phyloP scores from a whole-genome alignment of 2,888 invertebrate species.

The Luperina nickerlii region DNA sequence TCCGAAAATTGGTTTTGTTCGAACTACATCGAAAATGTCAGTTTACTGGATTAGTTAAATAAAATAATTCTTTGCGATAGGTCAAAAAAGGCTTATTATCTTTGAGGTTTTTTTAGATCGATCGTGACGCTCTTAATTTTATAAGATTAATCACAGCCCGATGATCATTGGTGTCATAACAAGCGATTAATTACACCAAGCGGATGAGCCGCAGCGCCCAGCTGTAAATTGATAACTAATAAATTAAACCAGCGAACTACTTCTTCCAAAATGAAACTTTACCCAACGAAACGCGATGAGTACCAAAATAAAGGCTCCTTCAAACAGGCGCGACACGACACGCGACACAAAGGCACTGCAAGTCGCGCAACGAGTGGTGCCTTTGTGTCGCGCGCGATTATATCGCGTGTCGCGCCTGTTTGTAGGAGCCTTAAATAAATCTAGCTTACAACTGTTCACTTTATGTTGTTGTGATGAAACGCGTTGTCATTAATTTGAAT shows the following conservation, averaged over 20 bases:
- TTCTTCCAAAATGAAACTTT: neutral
- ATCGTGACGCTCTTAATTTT: constrained; percentile 3
- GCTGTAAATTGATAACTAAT: constrained; percentile 24
- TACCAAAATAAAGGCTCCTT: neutral
- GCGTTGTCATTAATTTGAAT: neutral
- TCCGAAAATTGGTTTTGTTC: constrained; percentile 43
- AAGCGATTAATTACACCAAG: constrained; percentile 23
- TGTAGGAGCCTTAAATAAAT: neutral
- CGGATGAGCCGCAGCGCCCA: constrained; percentile 1
- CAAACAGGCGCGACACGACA: too few species aligned
- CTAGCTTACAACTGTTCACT: neutral
- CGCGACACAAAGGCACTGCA: too few species aligned
- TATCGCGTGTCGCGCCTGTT: too few species aligned
- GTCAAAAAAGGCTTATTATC: neutral
- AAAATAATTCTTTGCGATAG: constrained; percentile 12
- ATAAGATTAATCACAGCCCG: constrained; percentile 8
- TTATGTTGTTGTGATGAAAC: neutral
- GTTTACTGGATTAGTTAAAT: constrained; percentile 8
- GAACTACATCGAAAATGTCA: constrained; percentile 25
- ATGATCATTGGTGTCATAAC: constrained; percentile 22
- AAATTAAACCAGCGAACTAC: constrained; percentile 14
- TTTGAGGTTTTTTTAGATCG: neutral
- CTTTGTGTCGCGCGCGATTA: too few species aligned
- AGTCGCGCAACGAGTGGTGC: too few species aligned
- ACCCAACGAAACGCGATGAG: neutral